phyloP scores from a whole-genome alignment of 2,888 invertebrate genomes.

The Auanema freiburgensis region DNA sequence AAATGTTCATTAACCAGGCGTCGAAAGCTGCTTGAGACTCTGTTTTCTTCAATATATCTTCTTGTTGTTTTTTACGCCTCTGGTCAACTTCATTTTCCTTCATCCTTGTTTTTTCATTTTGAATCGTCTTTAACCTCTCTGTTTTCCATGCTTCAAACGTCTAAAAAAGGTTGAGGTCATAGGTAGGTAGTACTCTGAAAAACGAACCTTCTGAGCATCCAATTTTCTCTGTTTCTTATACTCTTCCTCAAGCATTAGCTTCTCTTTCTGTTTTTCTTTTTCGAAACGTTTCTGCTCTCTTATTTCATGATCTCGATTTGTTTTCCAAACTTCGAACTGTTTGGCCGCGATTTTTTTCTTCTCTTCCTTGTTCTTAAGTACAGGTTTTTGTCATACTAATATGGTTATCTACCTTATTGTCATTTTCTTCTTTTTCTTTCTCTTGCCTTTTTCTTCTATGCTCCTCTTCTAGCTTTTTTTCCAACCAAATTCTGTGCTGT shows the following conservation, averaged over 20 bases:
- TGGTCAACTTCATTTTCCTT: slow-evolving; percentile 20
- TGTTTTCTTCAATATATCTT: slow-evolving; percentile 18
- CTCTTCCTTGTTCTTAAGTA: slow-evolving; percentile 27
- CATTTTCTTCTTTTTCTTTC: slow-evolving; percentile 17
- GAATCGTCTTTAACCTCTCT: slow-evolving; percentile 26
- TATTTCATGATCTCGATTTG: slow-evolving; percentile 20
- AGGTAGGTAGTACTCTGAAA: neutral
- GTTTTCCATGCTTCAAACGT: slow-evolving; percentile 32
- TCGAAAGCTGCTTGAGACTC: slow-evolving; percentile 30
- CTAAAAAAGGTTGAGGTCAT: slow-evolving; percentile 10
- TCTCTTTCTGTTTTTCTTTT: slow-evolving; percentile 6
- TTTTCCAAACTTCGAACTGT: slow-evolving; percentile 33
- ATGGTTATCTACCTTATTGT: slow-evolving; percentile 13
- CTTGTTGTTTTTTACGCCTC: slow-evolving; percentile 12
- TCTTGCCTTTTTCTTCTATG: slow-evolving; percentile 16
- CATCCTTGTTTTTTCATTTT: slow-evolving; percentile 15
- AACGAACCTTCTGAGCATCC: slow-evolving; percentile 8
- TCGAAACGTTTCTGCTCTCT: slow-evolving; percentile 6
- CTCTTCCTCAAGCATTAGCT: neutral
- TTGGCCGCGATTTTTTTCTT: slow-evolving; percentile 25
- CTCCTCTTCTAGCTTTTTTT: slow-evolving; percentile 25
- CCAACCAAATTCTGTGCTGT: slow-evolving; percentile 30
- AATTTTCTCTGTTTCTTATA: neutral
- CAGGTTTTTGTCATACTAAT: neutral
- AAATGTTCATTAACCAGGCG: slow-evolving; percentile 22